Percentiles rank a stretch among this genome's conserved stretches.
Conservation (phyloP, 2,888 invertebrate genomes). For the Cryptus armator region DNA sequence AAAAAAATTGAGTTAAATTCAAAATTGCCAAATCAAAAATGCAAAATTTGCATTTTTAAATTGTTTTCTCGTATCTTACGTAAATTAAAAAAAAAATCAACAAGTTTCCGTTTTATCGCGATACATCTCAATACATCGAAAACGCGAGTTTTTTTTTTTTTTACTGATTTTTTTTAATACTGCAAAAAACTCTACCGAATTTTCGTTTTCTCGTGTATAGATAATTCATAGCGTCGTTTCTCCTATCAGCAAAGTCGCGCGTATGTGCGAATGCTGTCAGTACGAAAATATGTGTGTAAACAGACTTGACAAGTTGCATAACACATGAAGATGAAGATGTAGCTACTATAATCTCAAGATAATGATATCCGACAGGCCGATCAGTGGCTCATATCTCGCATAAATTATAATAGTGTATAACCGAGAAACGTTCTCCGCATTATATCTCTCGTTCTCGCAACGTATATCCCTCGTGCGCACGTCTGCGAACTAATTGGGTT, state of each 20-base stretch:
- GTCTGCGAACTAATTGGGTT: conserved; percentile 44
- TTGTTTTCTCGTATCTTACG: too few species aligned
- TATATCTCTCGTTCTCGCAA: conserved; percentile 3
- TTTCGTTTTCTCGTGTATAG: conserved; percentile 4
- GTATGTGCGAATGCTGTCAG: conserved; percentile 14
- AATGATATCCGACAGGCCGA: conserved; percentile 50
- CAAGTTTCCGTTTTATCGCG: too few species aligned
- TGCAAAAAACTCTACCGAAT: conserved; percentile 19
- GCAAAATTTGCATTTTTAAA: too few species aligned
- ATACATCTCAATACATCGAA: too few species aligned
- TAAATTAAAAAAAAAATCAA: too few species aligned
- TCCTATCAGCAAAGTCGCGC: conserved; percentile 23
- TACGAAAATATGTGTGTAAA: conserved; percentile 42
- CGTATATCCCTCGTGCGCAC: conserved; percentile 25
- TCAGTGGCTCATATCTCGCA: conserved; percentile 25
- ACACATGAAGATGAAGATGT: conserved; percentile 47
- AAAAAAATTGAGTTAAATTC: too few species aligned
- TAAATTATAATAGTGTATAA: conserved; percentile 28
- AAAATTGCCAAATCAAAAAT: too few species aligned
- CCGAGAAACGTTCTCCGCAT: conserved; percentile 1
- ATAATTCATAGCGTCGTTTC: conserved; percentile 12
- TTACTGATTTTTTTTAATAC: background rate
- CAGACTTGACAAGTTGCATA: conserved; percentile 37
- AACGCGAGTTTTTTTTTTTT: too few species aligned
- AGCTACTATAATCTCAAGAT: conserved; percentile 50